A percentile compares a stretch with the other conserved stretches of the same genome.
These are phyloP conservation scores for Sarcophaga subvicina DNA, from an alignment of 2,888 invertebrate genomes.

Conservation along the genomic window DNA sequence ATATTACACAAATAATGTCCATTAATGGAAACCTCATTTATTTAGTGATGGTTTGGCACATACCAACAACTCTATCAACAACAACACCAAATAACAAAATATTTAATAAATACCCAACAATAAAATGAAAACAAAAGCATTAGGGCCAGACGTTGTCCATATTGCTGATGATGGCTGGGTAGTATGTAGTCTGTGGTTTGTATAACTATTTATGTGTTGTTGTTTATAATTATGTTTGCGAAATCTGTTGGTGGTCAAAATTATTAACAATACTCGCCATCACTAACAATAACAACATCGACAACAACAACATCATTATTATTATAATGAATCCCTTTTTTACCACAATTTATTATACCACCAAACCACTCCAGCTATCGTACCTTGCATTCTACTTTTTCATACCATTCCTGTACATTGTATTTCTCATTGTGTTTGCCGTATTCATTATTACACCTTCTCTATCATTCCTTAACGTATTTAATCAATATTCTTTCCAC, in stretches of 20 bases:
- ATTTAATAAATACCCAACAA: background rate
- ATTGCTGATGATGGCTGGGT: too few species aligned
- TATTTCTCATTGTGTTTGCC: background rate
- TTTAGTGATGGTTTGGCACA: constrained; percentile 52
- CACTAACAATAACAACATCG: background rate
- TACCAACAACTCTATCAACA: constrained; percentile 13
- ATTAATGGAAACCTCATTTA: constrained; percentile 58
- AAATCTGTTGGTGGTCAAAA: constrained; percentile 52
- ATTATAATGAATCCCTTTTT: background rate
- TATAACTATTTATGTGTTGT: background rate
- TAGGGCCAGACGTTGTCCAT: constrained; percentile 2
- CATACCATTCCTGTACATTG: background rate
- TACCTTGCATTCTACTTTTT: background rate
- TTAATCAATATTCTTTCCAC: background rate
- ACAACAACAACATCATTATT: background rate
- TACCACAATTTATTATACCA: background rate
- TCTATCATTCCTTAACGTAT: background rate
- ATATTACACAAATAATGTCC: constrained; percentile 22
- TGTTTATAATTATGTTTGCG: constrained; percentile 27
- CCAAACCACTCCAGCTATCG: background rate
- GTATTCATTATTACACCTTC: background rate
- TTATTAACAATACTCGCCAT: constrained; percentile 38
- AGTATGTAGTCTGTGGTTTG: background rate
- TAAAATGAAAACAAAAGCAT: constrained; percentile 37
- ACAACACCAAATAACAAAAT: constrained; percentile 33